Evolutionary conservation across 2,113 vertebrate genomes (phyloP).

Genomic region (Oncorhynchus tshawytscha): DNA sequence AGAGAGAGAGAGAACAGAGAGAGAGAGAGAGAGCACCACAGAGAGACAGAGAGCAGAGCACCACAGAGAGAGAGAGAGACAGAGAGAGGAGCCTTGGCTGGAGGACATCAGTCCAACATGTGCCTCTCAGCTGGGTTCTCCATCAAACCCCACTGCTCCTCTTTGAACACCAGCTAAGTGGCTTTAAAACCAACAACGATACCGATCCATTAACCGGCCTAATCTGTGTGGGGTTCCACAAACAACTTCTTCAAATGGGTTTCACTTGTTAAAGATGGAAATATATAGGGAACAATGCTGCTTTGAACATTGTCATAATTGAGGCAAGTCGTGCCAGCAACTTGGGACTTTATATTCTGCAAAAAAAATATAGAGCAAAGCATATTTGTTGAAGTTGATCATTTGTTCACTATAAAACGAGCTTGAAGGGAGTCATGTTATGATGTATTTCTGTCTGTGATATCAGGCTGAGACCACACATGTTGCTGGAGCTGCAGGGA

Average conservation of each 20-base stretch:
- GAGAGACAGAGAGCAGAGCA: no score
- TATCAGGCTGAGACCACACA: slow-evolving; percentile 14
- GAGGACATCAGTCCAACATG: slow-evolving; percentile 42
- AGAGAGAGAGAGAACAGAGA: no score
- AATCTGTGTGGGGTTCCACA: slow-evolving; percentile 25
- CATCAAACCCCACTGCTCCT: slow-evolving; percentile 11
- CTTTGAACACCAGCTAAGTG: slow-evolving; percentile 31
- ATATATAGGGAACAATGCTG: slow-evolving; percentile 40
- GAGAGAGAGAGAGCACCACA: no score
- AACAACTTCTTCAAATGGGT: slow-evolving; percentile 38
- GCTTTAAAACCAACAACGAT: slow-evolving; percentile 51
- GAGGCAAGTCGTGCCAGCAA: slow-evolving; percentile 35
- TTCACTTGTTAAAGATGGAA: slow-evolving; percentile 37
- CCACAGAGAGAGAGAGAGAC: neutral
- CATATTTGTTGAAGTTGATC: slow-evolving; percentile 48
- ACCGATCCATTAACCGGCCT: slow-evolving; percentile 43
- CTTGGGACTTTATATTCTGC: slow-evolving; percentile 44
- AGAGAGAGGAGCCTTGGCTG: slow-evolving; percentile 22
- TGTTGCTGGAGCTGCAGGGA: slow-evolving; percentile 39
- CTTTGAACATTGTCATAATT: slow-evolving; percentile 51
- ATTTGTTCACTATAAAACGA: slow-evolving; percentile 39
- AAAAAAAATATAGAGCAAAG: slow-evolving; percentile 36
- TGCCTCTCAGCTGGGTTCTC: slow-evolving; percentile 48
- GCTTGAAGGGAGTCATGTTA: slow-evolving; percentile 11
- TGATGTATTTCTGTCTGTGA: slow-evolving; percentile 28